Percentiles rank a stretch among this genome's conserved stretches.
Evolutionary conservation across 2,888 invertebrate species (phyloP).

Genomic region (Masnerella sp.): DNA sequence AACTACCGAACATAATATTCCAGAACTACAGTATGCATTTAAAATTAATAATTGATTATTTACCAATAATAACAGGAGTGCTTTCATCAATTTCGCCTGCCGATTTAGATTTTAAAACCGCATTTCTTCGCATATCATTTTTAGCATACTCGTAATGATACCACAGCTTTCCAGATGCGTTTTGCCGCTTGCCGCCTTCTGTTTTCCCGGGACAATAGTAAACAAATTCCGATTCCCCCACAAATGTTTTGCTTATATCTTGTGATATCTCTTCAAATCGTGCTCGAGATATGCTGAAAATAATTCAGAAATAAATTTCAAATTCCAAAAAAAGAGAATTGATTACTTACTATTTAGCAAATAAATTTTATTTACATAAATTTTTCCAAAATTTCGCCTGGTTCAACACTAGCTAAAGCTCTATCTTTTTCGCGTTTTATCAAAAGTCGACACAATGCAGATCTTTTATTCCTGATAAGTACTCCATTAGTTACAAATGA

Average conservation of each 20-base stretch:
- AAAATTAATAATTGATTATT: constrained; percentile 1
- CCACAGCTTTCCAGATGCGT: constrained; percentile 13
- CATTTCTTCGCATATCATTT: neutral
- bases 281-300: constrained; percentile 5
- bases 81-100: neutral
- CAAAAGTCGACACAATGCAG: neutral
- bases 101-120: neutral
- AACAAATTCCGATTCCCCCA: neutral
- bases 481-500: too few species aligned
- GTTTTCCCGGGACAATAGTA: constrained; percentile 11
- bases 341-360: neutral
- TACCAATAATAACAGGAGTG: neutral
- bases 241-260: constrained; percentile 2
- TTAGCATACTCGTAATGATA: constrained; percentile 21
- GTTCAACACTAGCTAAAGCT: neutral
- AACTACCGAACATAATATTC: neutral
- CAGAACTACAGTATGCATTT: neutral
- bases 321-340: neutral
- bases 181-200: neutral
- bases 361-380: neutral
- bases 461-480: too few species aligned
- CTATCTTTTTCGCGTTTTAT: constrained; percentile 4
- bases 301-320: neutral
- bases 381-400: neutral
- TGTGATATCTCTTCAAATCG: constrained; percentile 7